Evolutionary conservation across 2,797 vertebrate genomes (phyloP).

Genomic region (Acipenser oxyrinchus): DNA sequence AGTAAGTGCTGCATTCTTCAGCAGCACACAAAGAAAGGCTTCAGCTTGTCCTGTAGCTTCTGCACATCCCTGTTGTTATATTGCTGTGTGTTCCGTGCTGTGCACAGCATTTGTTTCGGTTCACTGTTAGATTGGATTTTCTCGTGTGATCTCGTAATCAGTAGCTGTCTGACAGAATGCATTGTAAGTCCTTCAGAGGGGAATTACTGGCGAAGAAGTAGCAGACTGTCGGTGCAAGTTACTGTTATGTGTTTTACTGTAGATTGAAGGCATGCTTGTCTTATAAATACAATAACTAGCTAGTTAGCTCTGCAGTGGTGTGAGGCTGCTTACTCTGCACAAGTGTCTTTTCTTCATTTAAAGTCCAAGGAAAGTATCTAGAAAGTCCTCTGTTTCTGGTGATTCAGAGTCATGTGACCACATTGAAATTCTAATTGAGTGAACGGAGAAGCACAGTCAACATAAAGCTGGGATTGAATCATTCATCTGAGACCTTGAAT

Average conservation of each 20-base stretch:
- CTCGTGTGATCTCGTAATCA: slow-evolving; percentile 8
- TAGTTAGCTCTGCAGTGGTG: not conserved
- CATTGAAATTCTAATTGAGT: not conserved
- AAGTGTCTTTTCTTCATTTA: not conserved
- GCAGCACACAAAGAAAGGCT: too few relatives aligned
- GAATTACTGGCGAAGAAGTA: not conserved
- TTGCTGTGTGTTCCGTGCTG: not conserved
- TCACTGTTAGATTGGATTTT: slow-evolving; percentile 5
- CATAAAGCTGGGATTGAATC: too few relatives aligned
- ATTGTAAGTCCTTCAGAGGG: not conserved
- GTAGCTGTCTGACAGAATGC: slow-evolving; percentile 1
- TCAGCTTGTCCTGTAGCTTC: too few relatives aligned
- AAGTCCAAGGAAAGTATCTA: not conserved
- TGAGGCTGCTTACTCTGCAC: not conserved
- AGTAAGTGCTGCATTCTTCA: too few relatives aligned
- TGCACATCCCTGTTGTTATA: not conserved
- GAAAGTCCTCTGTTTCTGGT: not conserved
- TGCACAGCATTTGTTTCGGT: slow-evolving; percentile 1
- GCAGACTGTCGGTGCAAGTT: not conserved
- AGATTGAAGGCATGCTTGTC: slow-evolving; percentile 10
- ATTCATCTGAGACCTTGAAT: too few relatives aligned
- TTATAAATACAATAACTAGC: slow-evolving; percentile 7
- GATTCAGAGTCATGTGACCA: not conserved
- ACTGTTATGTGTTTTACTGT: slow-evolving; percentile 3
- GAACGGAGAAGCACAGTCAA: too few relatives aligned